Base-by-base conservation (phyloP, 2,113 vertebrate genomes). In the Agapornis roseicollis region DNA sequence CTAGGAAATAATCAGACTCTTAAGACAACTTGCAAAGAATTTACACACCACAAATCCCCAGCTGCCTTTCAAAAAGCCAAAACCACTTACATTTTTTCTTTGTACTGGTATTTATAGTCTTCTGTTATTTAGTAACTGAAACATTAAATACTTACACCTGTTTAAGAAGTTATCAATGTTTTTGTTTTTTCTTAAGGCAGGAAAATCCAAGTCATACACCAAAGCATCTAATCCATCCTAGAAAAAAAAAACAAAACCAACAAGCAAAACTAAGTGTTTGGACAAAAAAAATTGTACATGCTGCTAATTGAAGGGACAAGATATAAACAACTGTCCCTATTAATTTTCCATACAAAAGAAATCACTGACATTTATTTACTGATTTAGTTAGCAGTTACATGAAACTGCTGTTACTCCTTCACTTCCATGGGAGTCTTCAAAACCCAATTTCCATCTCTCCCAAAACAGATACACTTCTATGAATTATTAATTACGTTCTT, bases 141-240 rank as follows among this genome's bases (percentile, higher is more conserved):
- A 90, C 70, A 88, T 86, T 90, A 96, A 93, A 97, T 98, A 99
- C 99, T 99, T 98, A 99, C 99, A 99, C 99, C 99, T 98, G 98
- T 99, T 99, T 97, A 99, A 98, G 97, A 99, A 99, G 98, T 99
- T 99, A 98, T 99, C 99, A 96, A 99, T 99, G 96, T 99, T 99
- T 98, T 99, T 99, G 98, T 99, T 99, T 98, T 99, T 99, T 98
- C 99, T 99, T 97, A 99, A 98, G 93, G 99, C 99, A 74, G 99
- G 99, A 96, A 99, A 99, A 98, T 99, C 99, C 97, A 99, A 98
- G 98, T 99, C 99, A 96, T 99, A 99, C 63, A 99, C 99, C 98
- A 99, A 98, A 80, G 99, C 99, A 94, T 99, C 99, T 98, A 99
- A 98, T 97, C 99, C 99, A 97, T 99, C 99, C 99, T 99, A 93